Base-by-base conservation (phyloP, 2,888 invertebrate genomes). In the Ephialtes manifestator region DNA sequence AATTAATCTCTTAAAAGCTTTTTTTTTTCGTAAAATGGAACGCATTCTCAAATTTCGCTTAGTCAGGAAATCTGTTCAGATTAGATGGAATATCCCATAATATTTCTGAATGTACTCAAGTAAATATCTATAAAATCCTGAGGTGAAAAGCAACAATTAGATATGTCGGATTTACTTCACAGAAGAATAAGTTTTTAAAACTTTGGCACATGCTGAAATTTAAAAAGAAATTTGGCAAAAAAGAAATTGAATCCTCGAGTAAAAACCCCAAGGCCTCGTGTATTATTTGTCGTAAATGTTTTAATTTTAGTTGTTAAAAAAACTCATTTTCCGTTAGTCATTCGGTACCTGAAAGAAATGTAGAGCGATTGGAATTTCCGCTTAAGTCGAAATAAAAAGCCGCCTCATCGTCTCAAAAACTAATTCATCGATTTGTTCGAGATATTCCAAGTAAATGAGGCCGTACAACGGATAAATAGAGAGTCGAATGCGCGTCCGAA, bases 361-460 rank as follows among this genome's bases (percentile, higher is more conserved):
- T 31, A 63, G 35, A 35, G 31, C 60, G 24, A 58, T 58, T 58
- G 13, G 58, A 58, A 58, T 58, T 13, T 15, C 58, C 58, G 11
- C 24, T 28, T 24, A 13, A 63, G 31, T 63, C 35, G 35, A 31
- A 4, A 63, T 28, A 28, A 28, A 28, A 15, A n/a, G 48, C 4
- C 18, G 28, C 58, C 13, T 28, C 58, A 58, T 58, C 58, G 28
- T 11, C 55, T 20, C 55, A 8, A 13, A 28, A 10, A 58, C 28
- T 28, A 58, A 63, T 58, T 58, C 55, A 4, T 58, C 55, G 28
- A 58, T n/a, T 63, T 63, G n/a, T 15, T 35, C 35, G 60, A 18
- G n/a, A 35, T 35, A 35, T 31, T 63, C 60, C 60, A 35, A 31
- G 31, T 63, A 31, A 63, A 63, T 10, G 60, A 31, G 31, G 60